A percentile compares a stretch with the other conserved stretches of the same genome.
phyloP scores from a whole-genome alignment of 1,140 invertebrate species.

The Nasonia giraulti region DNA sequence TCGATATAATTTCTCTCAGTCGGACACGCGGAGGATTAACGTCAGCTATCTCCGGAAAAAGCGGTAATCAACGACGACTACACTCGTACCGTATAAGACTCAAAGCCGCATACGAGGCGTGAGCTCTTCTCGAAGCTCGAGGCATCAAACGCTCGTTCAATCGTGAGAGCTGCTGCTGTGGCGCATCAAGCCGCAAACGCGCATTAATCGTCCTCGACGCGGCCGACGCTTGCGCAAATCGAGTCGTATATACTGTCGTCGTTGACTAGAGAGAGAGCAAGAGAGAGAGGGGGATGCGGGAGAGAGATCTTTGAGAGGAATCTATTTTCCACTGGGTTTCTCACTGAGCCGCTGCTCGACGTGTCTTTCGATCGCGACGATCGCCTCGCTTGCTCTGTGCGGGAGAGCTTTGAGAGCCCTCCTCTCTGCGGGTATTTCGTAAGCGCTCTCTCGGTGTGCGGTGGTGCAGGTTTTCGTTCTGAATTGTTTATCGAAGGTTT shows the following conservation, averaged over 20 bases:
- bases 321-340: background rate
- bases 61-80: background rate
- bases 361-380: background rate
- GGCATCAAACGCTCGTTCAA: conserved; percentile 14
- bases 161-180: background rate
- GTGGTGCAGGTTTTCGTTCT: too few relatives aligned
- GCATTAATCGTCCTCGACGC: conserved; percentile 33
- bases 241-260: background rate
- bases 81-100: background rate
- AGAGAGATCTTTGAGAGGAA: background rate
- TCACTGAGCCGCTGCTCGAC: background rate
- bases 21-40: too few relatives aligned
- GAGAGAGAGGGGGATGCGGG: too few relatives aligned
- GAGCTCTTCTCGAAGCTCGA: background rate
- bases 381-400: background rate
- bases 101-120: background rate
- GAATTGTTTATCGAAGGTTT: too few relatives aligned
- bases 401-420: background rate
- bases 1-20: too few relatives aligned
- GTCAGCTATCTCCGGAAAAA: background rate
- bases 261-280: background rate
- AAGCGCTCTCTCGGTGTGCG: too few relatives aligned
- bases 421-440: too few relatives aligned
- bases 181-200: conserved; percentile 17
- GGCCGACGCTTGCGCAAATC: conserved; percentile 30